These are phyloP conservation scores for Hydraecia micacea DNA, from an alignment of 2,888 invertebrate genomes.

Conservation along the genomic window DNA sequence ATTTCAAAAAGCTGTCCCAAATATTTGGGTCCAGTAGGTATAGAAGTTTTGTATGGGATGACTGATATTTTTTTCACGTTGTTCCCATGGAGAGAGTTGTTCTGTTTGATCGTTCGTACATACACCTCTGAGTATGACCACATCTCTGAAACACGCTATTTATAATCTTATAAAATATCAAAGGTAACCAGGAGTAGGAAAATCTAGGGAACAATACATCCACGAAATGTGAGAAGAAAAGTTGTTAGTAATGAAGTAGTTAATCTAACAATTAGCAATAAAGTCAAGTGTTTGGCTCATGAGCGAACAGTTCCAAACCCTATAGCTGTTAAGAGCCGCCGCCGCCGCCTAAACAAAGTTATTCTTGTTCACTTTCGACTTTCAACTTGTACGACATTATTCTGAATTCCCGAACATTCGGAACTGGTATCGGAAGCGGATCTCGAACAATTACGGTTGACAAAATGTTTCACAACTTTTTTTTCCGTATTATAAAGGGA, in stretches of 20 bases:
- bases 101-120: background rate
- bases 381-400: slow-evolving; percentile 52
- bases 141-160: background rate
- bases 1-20: background rate
- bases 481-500: slow-evolving; percentile 42
- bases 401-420: slow-evolving; percentile 51
- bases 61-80: background rate
- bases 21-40: background rate
- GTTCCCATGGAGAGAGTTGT: background rate
- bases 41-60: background rate
- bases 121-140: background rate
- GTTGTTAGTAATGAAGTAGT: background rate
- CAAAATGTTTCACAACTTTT: slow-evolving; percentile 62
- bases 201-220: background rate
- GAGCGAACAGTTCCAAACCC: slow-evolving; percentile 34
- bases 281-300: slow-evolving; percentile 23
- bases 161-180: background rate
- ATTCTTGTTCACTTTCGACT: slow-evolving; percentile 30
- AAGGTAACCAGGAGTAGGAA: background rate
- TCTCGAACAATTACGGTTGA: slow-evolving; percentile 63
- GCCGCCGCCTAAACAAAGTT: slow-evolving; percentile 43
- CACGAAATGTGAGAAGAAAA: background rate
- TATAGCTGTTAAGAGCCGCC: slow-evolving; percentile 32
- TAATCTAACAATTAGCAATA: slow-evolving; percentile 8
- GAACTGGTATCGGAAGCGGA: slow-evolving; percentile 51